Percentiles rank a stretch among this genome's conserved stretches.
Conservation (phyloP, 1,140 invertebrate genomes). For the Sminthurinus signatus region DNA sequence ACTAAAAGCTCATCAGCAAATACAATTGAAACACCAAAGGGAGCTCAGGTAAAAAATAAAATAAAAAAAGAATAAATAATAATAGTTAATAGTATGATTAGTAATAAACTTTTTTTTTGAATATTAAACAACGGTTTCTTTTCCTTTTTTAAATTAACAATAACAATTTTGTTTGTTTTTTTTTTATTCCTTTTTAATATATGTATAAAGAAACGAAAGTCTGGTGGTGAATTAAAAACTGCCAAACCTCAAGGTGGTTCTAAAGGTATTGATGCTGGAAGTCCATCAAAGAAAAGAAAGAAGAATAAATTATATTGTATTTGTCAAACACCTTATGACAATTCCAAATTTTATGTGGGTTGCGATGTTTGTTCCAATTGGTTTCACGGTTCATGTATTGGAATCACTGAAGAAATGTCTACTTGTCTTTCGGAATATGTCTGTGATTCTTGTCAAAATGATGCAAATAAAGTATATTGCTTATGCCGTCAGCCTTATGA, state of each 20-base stretch:
- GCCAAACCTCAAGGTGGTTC: too few relatives aligned
- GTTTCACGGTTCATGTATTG: conserved; percentile 97
- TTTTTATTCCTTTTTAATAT: neutral
- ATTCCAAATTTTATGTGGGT: conserved; percentile 92
- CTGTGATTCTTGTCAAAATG: conserved; percentile 66
- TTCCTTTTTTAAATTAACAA: too few relatives aligned
- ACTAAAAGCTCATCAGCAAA: too few relatives aligned
- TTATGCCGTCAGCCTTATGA: conserved; percentile 94
- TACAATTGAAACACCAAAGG: too few relatives aligned
- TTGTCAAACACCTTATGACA: conserved; percentile 91
- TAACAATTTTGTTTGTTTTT: too few relatives aligned
- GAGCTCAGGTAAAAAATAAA: too few relatives aligned
- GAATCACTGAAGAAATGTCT: conserved; percentile 86
- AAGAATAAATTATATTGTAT: conserved; percentile 81
- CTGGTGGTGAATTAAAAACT: too few relatives aligned
- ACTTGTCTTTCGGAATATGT: conserved; percentile 84
- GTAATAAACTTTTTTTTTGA: too few relatives aligned
- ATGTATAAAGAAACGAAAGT: conserved; percentile 22
- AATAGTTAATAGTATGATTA: too few relatives aligned
- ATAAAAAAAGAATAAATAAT: too few relatives aligned
- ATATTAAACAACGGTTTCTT: too few relatives aligned
- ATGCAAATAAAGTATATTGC: conserved; percentile 65
- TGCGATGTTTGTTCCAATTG: conserved; percentile 96
- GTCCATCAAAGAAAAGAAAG: conserved; percentile 33
- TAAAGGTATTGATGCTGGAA: too few relatives aligned